Conservation (phyloP, 1,140 invertebrate genomes). For the Leptinotarsa defecta region DNA sequence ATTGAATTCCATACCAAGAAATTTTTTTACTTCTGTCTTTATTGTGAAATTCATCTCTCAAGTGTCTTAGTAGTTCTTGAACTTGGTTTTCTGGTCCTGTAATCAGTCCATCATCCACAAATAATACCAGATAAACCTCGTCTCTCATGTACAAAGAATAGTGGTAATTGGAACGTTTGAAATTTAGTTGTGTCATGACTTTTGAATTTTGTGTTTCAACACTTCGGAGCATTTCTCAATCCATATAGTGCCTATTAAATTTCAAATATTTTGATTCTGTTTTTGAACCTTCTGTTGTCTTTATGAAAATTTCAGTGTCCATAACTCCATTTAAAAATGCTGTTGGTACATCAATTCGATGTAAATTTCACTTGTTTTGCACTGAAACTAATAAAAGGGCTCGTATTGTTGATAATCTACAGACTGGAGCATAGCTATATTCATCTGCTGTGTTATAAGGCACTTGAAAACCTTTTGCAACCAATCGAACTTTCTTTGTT, state of each 20-base stretch:
- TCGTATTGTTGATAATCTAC: conserved; percentile 24
- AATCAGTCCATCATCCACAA: conserved; percentile 20
- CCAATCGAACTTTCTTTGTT: conserved; percentile 42
- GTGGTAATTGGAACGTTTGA: background rate
- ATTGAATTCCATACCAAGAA: conserved; percentile 15
- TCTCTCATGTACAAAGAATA: background rate
- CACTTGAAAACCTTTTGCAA: conserved; percentile 44
- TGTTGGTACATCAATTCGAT: conserved; percentile 26
- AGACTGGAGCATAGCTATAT: conserved; percentile 25
- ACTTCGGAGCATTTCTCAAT: background rate
- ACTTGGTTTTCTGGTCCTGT: conserved; percentile 17
- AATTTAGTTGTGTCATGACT: background rate
- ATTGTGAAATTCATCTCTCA: background rate
- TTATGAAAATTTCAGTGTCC: conserved; percentile 14
- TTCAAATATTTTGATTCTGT: conserved; percentile 19
- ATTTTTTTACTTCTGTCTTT: background rate
- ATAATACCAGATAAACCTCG: conserved; percentile 17
- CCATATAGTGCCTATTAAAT: conserved; percentile 31
- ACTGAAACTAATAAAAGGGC: conserved; percentile 10
- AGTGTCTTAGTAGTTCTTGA: background rate
- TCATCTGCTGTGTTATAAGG: conserved; percentile 9
- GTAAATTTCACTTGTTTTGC: conserved; percentile 16
- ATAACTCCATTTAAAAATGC: conserved; percentile 25
- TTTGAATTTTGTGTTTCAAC: background rate
- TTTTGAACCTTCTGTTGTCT: conserved; percentile 13